phyloP scores from a whole-genome alignment of 2,888 invertebrate species.

The Pyrgus malvae region DNA sequence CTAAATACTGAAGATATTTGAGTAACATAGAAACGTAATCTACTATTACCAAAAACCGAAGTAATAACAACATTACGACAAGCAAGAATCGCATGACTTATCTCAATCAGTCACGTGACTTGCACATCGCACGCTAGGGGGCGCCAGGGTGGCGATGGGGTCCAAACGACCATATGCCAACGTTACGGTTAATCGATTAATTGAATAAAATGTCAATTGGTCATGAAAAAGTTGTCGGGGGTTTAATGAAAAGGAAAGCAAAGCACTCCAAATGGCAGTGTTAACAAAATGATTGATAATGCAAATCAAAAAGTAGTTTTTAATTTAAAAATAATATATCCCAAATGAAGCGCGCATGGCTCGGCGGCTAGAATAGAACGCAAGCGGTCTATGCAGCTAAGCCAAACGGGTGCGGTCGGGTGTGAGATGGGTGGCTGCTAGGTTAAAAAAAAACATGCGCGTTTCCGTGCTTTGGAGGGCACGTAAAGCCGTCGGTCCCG shows the following conservation, averaged over 20 bases:
- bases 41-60: neutral
- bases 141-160: neutral
- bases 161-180: constrained; percentile 9
- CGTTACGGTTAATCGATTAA: constrained; percentile 8
- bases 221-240: neutral
- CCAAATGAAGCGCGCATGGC: too few species aligned
- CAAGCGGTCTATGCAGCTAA: too few species aligned
- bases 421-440: too few species aligned
- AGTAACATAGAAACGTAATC: neutral
- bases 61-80: constrained; percentile 4
- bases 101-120: constrained; percentile 16
- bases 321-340: too few species aligned
- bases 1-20: too few species aligned
- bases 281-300: too few species aligned
- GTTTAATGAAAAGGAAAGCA: neutral
- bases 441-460: too few species aligned
- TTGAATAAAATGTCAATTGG: neutral
- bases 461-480: too few species aligned
- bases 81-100: constrained; percentile 16
- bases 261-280: neutral
- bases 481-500: too few species aligned
- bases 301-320: too few species aligned
- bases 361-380: too few species aligned
- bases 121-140: constrained; percentile 4
- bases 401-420: too few species aligned